Base-by-base conservation (phyloP, 2,113 vertebrate genomes). In the Anoura caudifer region DNA sequence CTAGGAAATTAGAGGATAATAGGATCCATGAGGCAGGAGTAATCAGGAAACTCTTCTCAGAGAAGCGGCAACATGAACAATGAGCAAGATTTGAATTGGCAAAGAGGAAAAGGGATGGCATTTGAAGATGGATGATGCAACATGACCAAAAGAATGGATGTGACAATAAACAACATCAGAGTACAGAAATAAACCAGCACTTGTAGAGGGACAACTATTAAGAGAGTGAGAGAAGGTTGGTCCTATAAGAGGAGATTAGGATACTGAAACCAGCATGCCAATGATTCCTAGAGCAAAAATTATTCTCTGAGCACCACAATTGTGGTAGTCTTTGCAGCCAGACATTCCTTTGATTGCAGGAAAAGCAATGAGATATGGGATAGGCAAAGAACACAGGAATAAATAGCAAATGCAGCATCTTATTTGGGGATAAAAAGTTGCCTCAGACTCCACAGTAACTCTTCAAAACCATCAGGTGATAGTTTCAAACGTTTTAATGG, bases 151-250 rank as follows among this genome's bases (percentile, higher is more conserved):
- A 86, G 45, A 24, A 43, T 59, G 14, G 2, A 76, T 76, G 9
- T 67, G 63, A 89, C 84, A 97, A 86, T 41, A 5, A 86, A 84
- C 28, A 83, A 24, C 10, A 90, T 31, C n/a, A 94, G 65, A 92
- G 31, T 4, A 87, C 19, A 80, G 33, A 22, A 87, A 75, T 7
- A 87, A 33, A 59, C 7, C 22, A 87, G 41, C 26, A 79, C 54
- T 72, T 72, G 61, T 59, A 56, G 10, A 79, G 19, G 54, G 41
- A 15, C 3, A 45, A 75, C 86, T 91, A 54, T 20, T 76, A 38
- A 75, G 36, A 84, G 12, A 43, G 11, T 54, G 31, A 75, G 22
- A 82, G 54, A 38, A 75, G 20, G 14, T 10, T 90, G 36, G 33
- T 63, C 33, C 5, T 88, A 19, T 56, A 90, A 72, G 47, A 61